phyloP scores from a whole-genome alignment of 2,113 vertebrate genomes.

The Xiphophorus couchianus region DNA sequence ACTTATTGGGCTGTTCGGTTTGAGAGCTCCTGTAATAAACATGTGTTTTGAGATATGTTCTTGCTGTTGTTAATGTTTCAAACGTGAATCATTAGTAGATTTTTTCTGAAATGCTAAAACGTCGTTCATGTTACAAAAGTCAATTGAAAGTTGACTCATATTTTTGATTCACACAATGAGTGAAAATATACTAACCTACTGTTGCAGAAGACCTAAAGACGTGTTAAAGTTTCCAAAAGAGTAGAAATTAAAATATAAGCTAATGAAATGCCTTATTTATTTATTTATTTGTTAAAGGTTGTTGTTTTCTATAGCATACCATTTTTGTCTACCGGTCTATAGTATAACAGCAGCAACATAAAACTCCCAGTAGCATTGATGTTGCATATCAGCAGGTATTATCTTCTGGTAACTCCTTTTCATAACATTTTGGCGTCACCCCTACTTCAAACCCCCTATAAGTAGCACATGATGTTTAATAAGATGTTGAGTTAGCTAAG shows the following conservation, averaged over 20 bases:
- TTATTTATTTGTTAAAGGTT: too few relatives aligned
- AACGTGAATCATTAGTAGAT: background rate
- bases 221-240: background rate
- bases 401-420: background rate
- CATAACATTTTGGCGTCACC: background rate
- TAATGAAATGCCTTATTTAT: background rate
- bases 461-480: background rate
- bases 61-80: background rate
- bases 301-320: too few relatives aligned
- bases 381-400: background rate
- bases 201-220: background rate
- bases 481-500: too few relatives aligned
- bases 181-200: background rate
- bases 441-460: background rate
- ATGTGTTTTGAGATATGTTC: background rate
- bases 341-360: background rate
- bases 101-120: too few relatives aligned
- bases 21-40: background rate
- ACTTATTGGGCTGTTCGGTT: background rate
- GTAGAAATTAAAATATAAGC: background rate
- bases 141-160: too few relatives aligned
- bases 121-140: too few relatives aligned
- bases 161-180: background rate
- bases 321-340: background rate
- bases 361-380: background rate